Conservation (phyloP, 2,797 vertebrate species). For the Tokudaia tokunoshimensis region DNA sequence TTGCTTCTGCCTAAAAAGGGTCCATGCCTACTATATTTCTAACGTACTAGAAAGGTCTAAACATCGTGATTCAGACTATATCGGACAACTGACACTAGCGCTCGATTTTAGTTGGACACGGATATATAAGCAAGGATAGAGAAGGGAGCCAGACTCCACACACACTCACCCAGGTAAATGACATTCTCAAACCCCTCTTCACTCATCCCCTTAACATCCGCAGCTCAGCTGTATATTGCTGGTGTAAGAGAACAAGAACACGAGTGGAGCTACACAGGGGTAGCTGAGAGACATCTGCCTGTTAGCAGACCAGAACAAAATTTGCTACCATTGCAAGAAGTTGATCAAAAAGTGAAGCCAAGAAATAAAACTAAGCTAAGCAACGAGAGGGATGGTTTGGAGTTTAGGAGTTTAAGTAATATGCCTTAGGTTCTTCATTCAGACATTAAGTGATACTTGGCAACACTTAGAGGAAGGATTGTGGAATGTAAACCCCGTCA, state of each 20-base stretch:
- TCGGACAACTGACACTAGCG: background rate
- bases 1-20: constrained; percentile 38
- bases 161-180: constrained; percentile 71
- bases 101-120: constrained; percentile 51
- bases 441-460: background rate
- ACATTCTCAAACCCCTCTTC: constrained; percentile 74
- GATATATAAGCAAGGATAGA: constrained; percentile 59
- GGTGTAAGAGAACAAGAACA: constrained; percentile 71
- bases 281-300: constrained; percentile 67
- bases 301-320: constrained; percentile 75
- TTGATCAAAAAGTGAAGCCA: constrained; percentile 34
- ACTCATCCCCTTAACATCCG: constrained; percentile 72
- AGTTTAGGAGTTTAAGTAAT: background rate
- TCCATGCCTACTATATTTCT: background rate
- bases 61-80: constrained; percentile 4
- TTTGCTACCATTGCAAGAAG: constrained; percentile 62
- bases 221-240: constrained; percentile 63
- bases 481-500: background rate
- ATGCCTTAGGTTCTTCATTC: constrained; percentile 26
- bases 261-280: constrained; percentile 33
- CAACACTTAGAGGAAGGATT: background rate
- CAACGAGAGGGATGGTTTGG: background rate
- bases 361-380: constrained; percentile 60
- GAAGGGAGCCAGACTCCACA: constrained; percentile 71
- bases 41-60: constrained; percentile 33